A percentile compares a stretch with the other conserved stretches of the same genome.
Conservation (phyloP, 2,888 invertebrate species). For the Volucella bombylans region DNA sequence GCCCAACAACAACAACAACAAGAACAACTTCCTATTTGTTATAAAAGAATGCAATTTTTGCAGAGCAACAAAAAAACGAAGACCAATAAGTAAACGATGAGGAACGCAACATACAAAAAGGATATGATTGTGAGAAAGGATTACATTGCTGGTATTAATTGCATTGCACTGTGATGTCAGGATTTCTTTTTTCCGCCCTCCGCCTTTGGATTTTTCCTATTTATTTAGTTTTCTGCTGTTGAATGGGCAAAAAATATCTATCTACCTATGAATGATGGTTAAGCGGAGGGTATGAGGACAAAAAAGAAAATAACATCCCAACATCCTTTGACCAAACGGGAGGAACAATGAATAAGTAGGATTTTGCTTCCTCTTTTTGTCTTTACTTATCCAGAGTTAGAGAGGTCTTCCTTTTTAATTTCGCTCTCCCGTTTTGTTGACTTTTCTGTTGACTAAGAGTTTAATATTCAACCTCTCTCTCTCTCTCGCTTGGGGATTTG, state of each 20-base stretch:
- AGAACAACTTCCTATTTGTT: conserved; percentile 48
- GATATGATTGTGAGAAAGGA: conserved; percentile 65
- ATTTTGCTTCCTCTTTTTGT: conserved; percentile 29
- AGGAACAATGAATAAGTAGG: conserved; percentile 43
- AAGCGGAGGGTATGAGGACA: conserved; percentile 8
- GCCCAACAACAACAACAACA: conserved; percentile 24
- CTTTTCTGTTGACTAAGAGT: conserved; percentile 73
- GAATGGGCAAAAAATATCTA: conserved; percentile 57
- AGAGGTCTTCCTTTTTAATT: conserved; percentile 53
- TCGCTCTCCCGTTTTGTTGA: conserved; percentile 60
- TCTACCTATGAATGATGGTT: conserved; percentile 52
- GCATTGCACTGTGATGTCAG: conserved; percentile 71
- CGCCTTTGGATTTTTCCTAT: conserved; percentile 37
- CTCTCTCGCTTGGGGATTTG: conserved; percentile 46
- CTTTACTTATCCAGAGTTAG: conserved; percentile 1
- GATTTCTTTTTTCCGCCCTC: conserved; percentile 37
- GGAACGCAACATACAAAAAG: conserved; percentile 52
- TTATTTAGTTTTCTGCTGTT: conserved; percentile 68
- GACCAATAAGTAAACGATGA: conserved; percentile 12
- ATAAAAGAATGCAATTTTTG: conserved; percentile 70
- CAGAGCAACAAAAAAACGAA: conserved; percentile 22
- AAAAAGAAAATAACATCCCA: conserved; percentile 5
- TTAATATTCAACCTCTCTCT: conserved; percentile 68
- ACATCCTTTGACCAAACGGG: conserved; percentile 63
- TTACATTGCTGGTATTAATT: conserved; percentile 74